Percentiles rank a stretch among this genome's conserved stretches.
Conservation (phyloP, 2,888 invertebrate species). For the Rhodophaea formosa region DNA sequence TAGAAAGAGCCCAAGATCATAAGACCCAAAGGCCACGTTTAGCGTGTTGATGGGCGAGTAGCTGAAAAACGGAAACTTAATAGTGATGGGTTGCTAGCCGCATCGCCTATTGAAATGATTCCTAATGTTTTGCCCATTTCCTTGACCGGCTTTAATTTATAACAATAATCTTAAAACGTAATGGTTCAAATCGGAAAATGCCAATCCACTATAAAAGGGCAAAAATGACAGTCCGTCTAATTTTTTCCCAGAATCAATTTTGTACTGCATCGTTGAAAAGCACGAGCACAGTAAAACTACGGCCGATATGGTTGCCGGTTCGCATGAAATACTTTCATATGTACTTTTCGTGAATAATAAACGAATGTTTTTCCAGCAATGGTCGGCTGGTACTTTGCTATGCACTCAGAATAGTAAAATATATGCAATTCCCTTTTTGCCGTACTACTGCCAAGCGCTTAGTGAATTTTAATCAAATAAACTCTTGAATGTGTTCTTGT, state of each 20-base stretch:
- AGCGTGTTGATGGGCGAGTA: too few relatives aligned
- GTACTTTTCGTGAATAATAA: slow-evolving; percentile 19
- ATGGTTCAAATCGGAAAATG: background rate
- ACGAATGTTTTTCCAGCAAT: slow-evolving; percentile 17
- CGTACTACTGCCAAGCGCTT: slow-evolving; percentile 24
- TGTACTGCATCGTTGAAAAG: background rate
- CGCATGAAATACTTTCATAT: slow-evolving; percentile 14
- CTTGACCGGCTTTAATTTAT: background rate
- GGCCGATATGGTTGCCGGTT: background rate
- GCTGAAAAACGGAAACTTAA: too few relatives aligned
- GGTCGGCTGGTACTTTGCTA: slow-evolving; percentile 26
- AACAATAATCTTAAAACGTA: background rate
- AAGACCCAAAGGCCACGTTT: too few relatives aligned
- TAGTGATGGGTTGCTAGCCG: too few relatives aligned
- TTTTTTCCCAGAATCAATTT: background rate
- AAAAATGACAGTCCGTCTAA: background rate
- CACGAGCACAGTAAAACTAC: background rate
- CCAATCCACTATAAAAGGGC: background rate
- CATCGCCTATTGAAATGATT: too few relatives aligned
- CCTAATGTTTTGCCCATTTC: too few relatives aligned
- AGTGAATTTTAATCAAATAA: slow-evolving; percentile 36
- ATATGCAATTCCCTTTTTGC: slow-evolving; percentile 37
- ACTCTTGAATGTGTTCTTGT: slow-evolving; percentile 11
- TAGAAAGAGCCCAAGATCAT: too few relatives aligned
- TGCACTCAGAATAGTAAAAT: too few relatives aligned